Evolutionary conservation across 2,888 invertebrate genomes (phyloP), one percentile per base, ranked within the genome.

Genomic region (Dolichomitus sp.): DNA sequence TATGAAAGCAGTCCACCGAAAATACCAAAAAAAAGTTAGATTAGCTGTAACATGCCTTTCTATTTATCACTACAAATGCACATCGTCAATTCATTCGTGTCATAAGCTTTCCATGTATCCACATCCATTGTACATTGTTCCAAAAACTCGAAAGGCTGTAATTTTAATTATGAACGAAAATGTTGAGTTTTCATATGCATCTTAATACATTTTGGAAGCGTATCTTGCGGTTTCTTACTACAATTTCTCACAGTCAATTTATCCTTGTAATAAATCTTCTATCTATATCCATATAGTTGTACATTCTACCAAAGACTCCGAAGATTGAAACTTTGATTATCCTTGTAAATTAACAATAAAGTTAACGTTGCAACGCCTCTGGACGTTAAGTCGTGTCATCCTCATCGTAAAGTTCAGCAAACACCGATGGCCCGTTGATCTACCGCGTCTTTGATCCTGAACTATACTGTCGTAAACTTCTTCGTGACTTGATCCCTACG

Each of bases 271-370:
- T 4, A 48, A 48, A 48, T 3, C 7, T 48, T n/a, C n/a, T 17
- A 48, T 7, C n/a, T 17, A 17, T 17, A 17, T 23, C 23, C 2
- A 23, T 23, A 23, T 23, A 23, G 2, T 23, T 23, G 23, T 23
- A 23, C 1, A 23, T 23, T 23, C 1, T 23, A 1, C 23, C 7
- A 37, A 9, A 37, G 1, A 2, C n/a, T 6, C n/a, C n/a, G n/a
- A 48, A 3, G 12, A 4, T 45, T 12, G n/a, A 50, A 54, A 23
- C 14, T 72, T 63, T 42, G 57, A 65, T 70, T 33, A 48, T 33
- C 42, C 48, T 54, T 9, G 57, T 54, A 70, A 70, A 57, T 78
- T 72, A 27, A 57, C 65, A 57, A 70, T 72, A 45, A 57, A 61
- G 50, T 37, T 40, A 27, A 19, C 50, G 69, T 52, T 27, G 33